A percentile compares a stretch with the other conserved stretches of the same genome.
These are phyloP conservation scores for Saccopteryx leptura DNA, from an alignment of 2,113 vertebrate genomes.

Conservation along the genomic window DNA sequence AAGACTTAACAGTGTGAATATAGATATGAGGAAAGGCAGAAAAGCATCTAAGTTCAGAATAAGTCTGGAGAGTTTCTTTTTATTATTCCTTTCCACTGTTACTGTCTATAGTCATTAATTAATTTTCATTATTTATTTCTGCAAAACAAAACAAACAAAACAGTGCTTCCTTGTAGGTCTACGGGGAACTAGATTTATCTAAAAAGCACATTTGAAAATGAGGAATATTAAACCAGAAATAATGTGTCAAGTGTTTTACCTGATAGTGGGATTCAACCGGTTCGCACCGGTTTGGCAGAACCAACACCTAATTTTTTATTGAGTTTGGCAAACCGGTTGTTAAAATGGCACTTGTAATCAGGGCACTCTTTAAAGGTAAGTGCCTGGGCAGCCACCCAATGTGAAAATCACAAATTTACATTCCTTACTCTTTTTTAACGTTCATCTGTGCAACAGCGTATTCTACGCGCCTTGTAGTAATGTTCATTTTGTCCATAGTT, in stretches of 20 bases:
- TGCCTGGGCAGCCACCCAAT: too few relatives aligned
- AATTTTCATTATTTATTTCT: neutral
- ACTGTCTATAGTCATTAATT: constrained; percentile 15
- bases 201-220: constrained; percentile 66
- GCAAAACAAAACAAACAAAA: neutral
- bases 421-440: too few relatives aligned
- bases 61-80: neutral
- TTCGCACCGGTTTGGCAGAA: too few relatives aligned
- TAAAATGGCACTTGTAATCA: too few relatives aligned
- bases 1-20: neutral
- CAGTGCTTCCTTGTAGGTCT: neutral
- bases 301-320: too few relatives aligned
- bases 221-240: constrained; percentile 62
- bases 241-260: constrained; percentile 35
- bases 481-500: too few relatives aligned
- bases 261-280: too few relatives aligned
- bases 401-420: too few relatives aligned
- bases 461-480: too few relatives aligned
- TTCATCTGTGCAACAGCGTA: too few relatives aligned
- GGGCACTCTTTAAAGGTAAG: too few relatives aligned
- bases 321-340: too few relatives aligned
- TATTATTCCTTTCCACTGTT: neutral
- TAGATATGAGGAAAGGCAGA: neutral
- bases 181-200: constrained; percentile 50
- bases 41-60: constrained; percentile 51